Evolutionary conservation across 2,113 vertebrate genomes (phyloP), one percentile per base, ranked within the genome.

Genomic region (Gopherus flavomarginatus): DNA sequence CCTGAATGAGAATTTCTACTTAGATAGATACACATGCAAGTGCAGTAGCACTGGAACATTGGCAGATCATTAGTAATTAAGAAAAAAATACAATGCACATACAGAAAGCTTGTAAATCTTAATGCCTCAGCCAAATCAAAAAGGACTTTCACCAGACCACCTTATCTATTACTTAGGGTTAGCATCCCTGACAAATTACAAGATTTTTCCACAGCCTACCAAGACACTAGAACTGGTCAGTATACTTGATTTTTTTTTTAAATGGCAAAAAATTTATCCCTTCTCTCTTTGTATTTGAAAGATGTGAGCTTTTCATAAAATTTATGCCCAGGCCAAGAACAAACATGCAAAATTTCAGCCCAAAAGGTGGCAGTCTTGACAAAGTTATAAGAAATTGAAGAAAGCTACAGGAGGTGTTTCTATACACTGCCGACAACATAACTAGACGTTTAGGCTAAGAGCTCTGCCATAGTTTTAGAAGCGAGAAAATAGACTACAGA

Each of bases 271-370:
- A 1, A 3, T 56, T 49, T 42, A 72, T 29, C 19, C 31, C 50
- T 49, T 50, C 19, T 72, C 82, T 0, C 81, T 50, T 26, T n/a
- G 52, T 90, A 80, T 24, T 85, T 87, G 65, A 89, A 82, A 85
- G 65, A 86, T 59, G 29, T 3, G 35, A 16, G 44, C 21, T 89
- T 78, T 92, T 87, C 4, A 7, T 86, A 95, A 26, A 29, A 80
- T 77, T 6, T 88, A 35, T 44, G 31, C 83, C 8, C 62, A 92
- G 86, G n/a, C 85, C 44, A 88, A 83, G 1, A 6, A 35, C 22
- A 95, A 93, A 88, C 29, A 47, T 84, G 22, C 62, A 86, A 92
- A 93, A 93, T n/a, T 14, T 86, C 57, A 96, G 62, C 80, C 54
- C 38, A 84, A 35, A 69, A 44, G 62, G 44, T 59, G 31, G 35